Evolutionary conservation across 2,113 vertebrate species (phyloP), one percentile per base, ranked within the genome.

Genomic region (Peromyscus californicus): DNA sequence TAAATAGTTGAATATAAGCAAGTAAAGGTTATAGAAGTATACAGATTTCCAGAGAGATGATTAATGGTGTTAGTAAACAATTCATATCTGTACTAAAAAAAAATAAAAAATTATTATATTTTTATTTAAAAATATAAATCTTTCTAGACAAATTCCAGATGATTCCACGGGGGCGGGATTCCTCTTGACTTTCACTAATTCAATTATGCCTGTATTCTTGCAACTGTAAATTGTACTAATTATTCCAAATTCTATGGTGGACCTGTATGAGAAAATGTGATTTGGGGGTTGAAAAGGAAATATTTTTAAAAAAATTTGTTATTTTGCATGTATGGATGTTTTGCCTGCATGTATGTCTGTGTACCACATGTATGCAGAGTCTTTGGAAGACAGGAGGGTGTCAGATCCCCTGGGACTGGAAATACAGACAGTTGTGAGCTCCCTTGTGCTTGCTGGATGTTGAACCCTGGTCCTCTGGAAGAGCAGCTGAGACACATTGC

Each of bases 11-110:
- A 69, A 16, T 72, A 51, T 51, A 51, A 51, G 24, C 54, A 91
- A 85, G 63, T 72, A 86, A 82, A 89, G 69, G 48, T 91, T 80
- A 93, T 76, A 69, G 70, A 51, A 85, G 39, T 67, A 12, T 90
- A 26, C 29, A 89, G 10, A n/a, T 92, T 54, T 63, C 61, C 72
- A 91, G 65, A 89, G 88, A 95, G 89, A 82, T 31, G 42, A 88
- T 45, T 51, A 91, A 39, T n/a, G 70, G 29, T 48, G 17, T 10
- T 16, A n/a, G 57, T 69, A 59, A 72, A 3, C 72, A 63, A 15
- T 90, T 86, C 87, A 26, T 82, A 72, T 82, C 24, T 45, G 17
- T 11, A 33, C 26, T 83, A n/a, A 93, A n/a, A 94, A 91, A 72
- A 79, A n/a, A n/a, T n/a, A n/a, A n/a, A n/a, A n/a, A n/a, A n/a